Evolutionary conservation across 2,797 vertebrate species (phyloP), one percentile per base, ranked within the genome.

Genomic region (Diplodus puntazzo): DNA sequence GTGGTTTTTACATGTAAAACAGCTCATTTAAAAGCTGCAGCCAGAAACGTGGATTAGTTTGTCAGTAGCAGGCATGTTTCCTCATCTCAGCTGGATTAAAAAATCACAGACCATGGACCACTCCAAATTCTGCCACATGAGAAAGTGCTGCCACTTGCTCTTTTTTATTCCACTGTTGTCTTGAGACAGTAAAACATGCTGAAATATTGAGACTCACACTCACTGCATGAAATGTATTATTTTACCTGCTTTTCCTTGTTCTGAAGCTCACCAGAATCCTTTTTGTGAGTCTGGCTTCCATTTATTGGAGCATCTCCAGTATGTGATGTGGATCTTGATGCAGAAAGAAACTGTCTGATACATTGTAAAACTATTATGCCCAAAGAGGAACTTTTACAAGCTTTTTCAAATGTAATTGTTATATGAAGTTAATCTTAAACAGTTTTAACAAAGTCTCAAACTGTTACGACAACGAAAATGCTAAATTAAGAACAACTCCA

Each of bases 11-110:
- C n/a, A 73, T 75, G 63, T 62, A 50, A 83, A 82, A 63, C 43
- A 52, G 43, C 52, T 73, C 1, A 69, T 84, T 80, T 59, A 69
- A 49, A 68, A 79, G 14, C 39, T 46, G 10, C 23, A n/a, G 42
- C 6, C 27, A 50, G 34, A 80, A 59, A 55, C 78, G n/a, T 46
- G 49, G 27, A 79, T 84, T 71, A 27, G 25, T 74, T 23, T 72
- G 61, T 78, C 46, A 11, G 67, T 21, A 49, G 39, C 11, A 27
- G 58, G 3, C 43, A 48, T 46, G 53, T 53, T 63, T 77, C 25
- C 34, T 65, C 45, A 69, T 71, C 53, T 59, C 21, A 63, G 68
- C 20, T 49, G 72, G 65, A 79, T 70, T 70, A 57, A 82, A 76
- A 23, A 76, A 75, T 53, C 39, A 68, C 16, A 48, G 11, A 68